Percentiles rank a stretch among this genome's conserved stretches.
Conservation (phyloP, 2,113 vertebrate species). For the Trogon surrucura region DNA sequence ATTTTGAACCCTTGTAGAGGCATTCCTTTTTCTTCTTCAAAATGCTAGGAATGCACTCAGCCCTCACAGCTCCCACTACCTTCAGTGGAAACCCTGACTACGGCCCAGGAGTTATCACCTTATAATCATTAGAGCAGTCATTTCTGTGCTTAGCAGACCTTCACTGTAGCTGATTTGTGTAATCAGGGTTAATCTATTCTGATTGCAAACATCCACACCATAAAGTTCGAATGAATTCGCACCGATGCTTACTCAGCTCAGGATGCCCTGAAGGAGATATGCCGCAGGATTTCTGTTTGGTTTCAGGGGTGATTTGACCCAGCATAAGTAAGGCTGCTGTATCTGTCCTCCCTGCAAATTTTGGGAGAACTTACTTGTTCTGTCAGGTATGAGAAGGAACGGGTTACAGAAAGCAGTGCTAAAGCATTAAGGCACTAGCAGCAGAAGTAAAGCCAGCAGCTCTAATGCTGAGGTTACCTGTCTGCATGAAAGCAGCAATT, state of each 20-base stretch:
- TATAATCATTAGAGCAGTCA: conserved; percentile 36
- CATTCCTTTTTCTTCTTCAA: neutral
- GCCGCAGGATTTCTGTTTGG: neutral
- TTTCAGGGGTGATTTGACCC: neutral
- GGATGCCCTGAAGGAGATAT: neutral
- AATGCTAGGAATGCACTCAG: neutral
- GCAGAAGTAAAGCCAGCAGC: neutral
- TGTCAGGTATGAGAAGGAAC: neutral
- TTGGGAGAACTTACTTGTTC: neutral
- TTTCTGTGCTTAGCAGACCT: conserved; percentile 55
- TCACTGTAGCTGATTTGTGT: conserved; percentile 48
- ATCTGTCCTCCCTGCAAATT: neutral
- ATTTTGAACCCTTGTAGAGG: neutral
- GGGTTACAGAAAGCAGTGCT: neutral
- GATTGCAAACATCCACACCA: conserved; percentile 19
- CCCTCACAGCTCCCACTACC: neutral
- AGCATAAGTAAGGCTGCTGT: neutral
- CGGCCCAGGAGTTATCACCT: conserved; percentile 9
- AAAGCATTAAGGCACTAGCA: neutral
- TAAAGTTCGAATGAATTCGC: conserved; percentile 33
- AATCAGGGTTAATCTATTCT: conserved; percentile 56
- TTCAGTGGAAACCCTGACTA: neutral
- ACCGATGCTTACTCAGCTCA: neutral
- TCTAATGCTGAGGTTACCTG: neutral
- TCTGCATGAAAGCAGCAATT: neutral